Evolutionary conservation across 2,888 invertebrate species (phyloP), one percentile per base, ranked within the genome.

Genomic region (Chymomyza amoena): DNA sequence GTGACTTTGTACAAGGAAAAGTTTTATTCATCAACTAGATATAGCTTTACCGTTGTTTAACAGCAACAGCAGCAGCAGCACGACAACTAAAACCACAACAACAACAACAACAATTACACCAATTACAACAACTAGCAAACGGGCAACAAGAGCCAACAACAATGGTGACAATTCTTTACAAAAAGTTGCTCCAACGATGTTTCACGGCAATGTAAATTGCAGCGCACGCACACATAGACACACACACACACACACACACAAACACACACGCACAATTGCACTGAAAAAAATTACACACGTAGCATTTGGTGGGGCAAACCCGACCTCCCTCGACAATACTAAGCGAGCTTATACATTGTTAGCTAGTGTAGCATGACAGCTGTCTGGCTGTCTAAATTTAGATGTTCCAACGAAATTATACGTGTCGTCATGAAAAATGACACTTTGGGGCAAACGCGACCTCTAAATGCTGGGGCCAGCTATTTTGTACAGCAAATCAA

Each of bases 21-120:
- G 75, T 84, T 87, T 73, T 73, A 80, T 75, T 83, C 83, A 85
- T 87, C 88, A 85, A 83, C 77, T 66, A 80, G 86, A 85, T 84
- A 87, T 84, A 87, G 83, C 83, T 79, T 64, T 73, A 82, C 72
- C 78, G 80, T 78, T 87, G 82, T 79, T 84, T 66, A 78, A 79
- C 79, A 81, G 72, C 72, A 64, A 54, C 67, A 59, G 57, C 63
- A 52, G 28, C 28, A 28, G 28, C 28, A 54, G 56, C 61, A 18
- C 9, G n/a, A 62, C 52, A 64, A 64, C 32, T 62, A 36, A 56
- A 62, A 57, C 66, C 66, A 45, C 65, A 51, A 13, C 57, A 66
- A 45, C 61, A 67, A 3, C 64, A 62, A 57, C 65, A 66, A 32
- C 59, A 28, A 61, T 61, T 36, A 20, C 66, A 67, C 51, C 51